Evolutionary conservation across 2,797 vertebrate genomes (phyloP).

Genomic region (Momotus momota): DNA sequence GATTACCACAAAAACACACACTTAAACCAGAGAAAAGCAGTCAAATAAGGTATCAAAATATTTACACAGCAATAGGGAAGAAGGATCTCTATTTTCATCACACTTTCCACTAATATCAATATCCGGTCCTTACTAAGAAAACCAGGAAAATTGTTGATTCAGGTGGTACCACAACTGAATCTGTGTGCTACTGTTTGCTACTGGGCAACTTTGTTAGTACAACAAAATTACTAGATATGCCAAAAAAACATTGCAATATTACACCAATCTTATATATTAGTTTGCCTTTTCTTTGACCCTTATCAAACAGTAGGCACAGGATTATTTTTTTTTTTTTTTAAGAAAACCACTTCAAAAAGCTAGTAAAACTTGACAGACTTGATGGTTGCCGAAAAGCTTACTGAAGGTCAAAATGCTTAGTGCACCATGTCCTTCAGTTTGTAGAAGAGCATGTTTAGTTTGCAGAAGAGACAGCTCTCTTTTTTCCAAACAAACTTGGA

Average conservation of each 20-base stretch:
- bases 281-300: not conserved
- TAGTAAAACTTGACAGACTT: not conserved
- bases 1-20: not conserved
- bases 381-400: not conserved
- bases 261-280: not conserved
- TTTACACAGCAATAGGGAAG: not conserved
- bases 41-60: slow-evolving; percentile 32
- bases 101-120: not conserved
- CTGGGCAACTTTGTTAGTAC: not conserved
- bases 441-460: not conserved
- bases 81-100: not conserved
- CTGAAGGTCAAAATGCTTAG: not conserved
- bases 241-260: not conserved
- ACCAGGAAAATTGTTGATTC: not conserved
- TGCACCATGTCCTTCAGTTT: not conserved
- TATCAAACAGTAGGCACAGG: not conserved
- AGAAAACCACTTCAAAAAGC: not conserved
- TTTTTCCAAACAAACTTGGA: not conserved
- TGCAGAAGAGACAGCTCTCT: not conserved
- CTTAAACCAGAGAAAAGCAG: not conserved
- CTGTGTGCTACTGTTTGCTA: not conserved
- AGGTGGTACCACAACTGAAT: not conserved
- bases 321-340: not conserved
- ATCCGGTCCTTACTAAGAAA: not conserved
- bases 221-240: not conserved